Evolutionary conservation across 2,888 invertebrate species (phyloP), one percentile per base, ranked within the genome.

Genomic region (Acanthacorydalis orientalis): DNA sequence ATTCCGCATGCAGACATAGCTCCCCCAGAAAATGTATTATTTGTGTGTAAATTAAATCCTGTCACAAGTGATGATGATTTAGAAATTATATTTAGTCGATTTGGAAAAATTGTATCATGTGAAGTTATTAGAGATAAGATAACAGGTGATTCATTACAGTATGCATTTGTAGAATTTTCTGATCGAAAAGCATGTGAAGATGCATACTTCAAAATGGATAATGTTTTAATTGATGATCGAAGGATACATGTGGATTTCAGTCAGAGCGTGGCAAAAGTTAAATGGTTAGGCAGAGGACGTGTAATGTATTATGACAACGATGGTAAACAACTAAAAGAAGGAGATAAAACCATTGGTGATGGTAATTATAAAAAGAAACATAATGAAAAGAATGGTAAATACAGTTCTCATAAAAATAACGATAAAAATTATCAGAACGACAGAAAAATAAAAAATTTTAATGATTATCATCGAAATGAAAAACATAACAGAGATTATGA

Each of bases 171-270:
- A 49, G 98, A 98, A 65, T 99, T 97, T 70, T 86, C 84, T 51
- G 83, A 92, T 46, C 78, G 80, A 53, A 87, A 88, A 58, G 76
- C 89, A 1, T 98, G 98, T 68, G 98, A 98, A 68, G 87, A 88
- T 56, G 98, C 98, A 1, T 99, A 90, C 66, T 95, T 98, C 60
- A 98, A 98, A 72, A 99, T 98, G 98, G 97, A 97, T 63, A 99
- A 99, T 70, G 97, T 98, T 0, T 70, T 98, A 7, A 98, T 99
- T 57, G 98, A 99, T 68, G 98, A 99, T 62, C 73, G 98, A 31
- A 74, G 98, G 53, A 98, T 99, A 59, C 98, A 98, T 68, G 98
- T 99, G 1, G 98, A 99, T 67, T 99, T 99, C 69, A 96, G 95
- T 53, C 98, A 99, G 64, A 96, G 96, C 44, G 97, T 99, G 0